phyloP scores from a whole-genome alignment of 1,140 invertebrate species.

The Phortica variegata region DNA sequence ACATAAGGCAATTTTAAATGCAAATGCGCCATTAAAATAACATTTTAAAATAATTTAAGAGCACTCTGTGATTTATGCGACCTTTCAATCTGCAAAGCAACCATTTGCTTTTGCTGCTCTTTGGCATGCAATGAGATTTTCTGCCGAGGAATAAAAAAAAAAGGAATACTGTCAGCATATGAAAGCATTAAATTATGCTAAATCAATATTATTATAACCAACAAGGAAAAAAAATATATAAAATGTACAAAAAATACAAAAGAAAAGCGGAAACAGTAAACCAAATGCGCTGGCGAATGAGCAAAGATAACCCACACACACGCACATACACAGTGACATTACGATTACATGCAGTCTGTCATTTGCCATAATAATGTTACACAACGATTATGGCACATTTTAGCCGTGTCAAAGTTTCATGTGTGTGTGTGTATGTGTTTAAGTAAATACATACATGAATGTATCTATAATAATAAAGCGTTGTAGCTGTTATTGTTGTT shows the following conservation, averaged over 20 bases:
- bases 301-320: too few relatives aligned
- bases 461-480: conserved; percentile 41
- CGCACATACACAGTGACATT: conserved; percentile 8
- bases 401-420: conserved; percentile 19
- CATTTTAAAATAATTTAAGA: too few relatives aligned
- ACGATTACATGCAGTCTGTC: conserved; percentile 34
- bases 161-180: too few relatives aligned
- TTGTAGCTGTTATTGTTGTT: not conserved
- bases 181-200: conserved; percentile 8
- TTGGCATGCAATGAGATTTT: too few relatives aligned
- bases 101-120: too few relatives aligned
- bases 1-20: too few relatives aligned
- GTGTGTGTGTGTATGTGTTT: too few relatives aligned
- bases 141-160: too few relatives aligned
- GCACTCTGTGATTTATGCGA: too few relatives aligned
- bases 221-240: conserved; percentile 20
- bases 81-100: too few relatives aligned
- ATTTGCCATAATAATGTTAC: conserved; percentile 33
- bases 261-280: conserved; percentile 2
- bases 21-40: too few relatives aligned
- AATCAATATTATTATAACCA: conserved; percentile 36
- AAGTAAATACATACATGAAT: too few relatives aligned
- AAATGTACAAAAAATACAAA: conserved; percentile 12
- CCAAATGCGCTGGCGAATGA: conserved; percentile 21
- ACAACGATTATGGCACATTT: conserved; percentile 35